Conservation (phyloP, 64 coral and sea anemone genomes). For the Montipora efflorescens region DNA sequence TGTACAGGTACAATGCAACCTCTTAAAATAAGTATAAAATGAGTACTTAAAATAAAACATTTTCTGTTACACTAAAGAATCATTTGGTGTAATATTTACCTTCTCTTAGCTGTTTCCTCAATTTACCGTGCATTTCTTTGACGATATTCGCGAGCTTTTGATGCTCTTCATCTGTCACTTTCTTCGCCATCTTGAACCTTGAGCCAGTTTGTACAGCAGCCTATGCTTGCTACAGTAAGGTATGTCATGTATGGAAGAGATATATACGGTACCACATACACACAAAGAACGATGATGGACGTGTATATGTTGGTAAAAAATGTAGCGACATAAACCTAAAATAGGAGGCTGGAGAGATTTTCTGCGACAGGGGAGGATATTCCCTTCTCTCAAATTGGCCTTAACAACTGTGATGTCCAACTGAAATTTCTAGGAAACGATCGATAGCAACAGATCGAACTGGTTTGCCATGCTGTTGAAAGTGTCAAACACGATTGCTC, state of each 20-base stretch:
- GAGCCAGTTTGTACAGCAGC: conserved; percentile 6
- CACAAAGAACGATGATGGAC: not conserved
- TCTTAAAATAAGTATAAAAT: too few species aligned
- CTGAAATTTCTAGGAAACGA: not conserved
- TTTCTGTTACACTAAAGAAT: too few species aligned
- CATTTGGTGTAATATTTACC: not conserved
- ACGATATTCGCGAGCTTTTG: conserved; percentile 82
- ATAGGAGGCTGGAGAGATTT: not conserved
- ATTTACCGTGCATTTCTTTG: conserved; percentile 81
- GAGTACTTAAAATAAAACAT: too few species aligned
- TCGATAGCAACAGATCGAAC: not conserved
- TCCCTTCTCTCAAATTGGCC: not conserved
- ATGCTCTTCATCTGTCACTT: conserved; percentile 52
- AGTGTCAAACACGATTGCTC: conserved; percentile 55
- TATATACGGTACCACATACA: too few species aligned
- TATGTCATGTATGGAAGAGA: too few species aligned
- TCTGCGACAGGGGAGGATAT: not conserved
- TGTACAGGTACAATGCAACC: too few species aligned
- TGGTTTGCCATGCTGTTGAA: conserved; percentile 49
- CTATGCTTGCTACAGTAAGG: too few species aligned
- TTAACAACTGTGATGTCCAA: not conserved
- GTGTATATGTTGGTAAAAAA: too few species aligned
- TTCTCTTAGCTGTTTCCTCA: conserved; percentile 64
- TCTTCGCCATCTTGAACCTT: conserved; percentile 4
- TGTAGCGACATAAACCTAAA: too few species aligned